Evolutionary conservation across 2,888 invertebrate genomes (phyloP).

Genomic region (Patella pellucida): DNA sequence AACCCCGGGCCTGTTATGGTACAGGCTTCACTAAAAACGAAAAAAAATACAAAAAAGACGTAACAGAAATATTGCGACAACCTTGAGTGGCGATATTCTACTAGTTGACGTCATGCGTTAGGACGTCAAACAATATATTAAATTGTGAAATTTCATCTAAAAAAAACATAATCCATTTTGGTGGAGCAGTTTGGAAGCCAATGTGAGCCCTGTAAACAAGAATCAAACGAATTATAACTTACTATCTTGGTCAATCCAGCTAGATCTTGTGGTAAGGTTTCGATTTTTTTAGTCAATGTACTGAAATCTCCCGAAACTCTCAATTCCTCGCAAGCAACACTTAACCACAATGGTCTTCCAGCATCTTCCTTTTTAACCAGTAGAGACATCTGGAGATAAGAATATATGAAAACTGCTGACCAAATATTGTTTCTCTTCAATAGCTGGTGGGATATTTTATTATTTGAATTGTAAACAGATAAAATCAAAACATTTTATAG

Average conservation of each 20-base stretch:
- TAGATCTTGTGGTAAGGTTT: slow-evolving; percentile 41
- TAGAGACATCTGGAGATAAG: slow-evolving; percentile 30
- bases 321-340: slow-evolving; percentile 55
- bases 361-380: slow-evolving; percentile 39
- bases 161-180: too few relatives aligned
- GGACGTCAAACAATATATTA: too few relatives aligned
- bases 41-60: too few relatives aligned
- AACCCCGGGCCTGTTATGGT: too few relatives aligned
- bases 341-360: slow-evolving; percentile 52
- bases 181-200: too few relatives aligned
- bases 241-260: slow-evolving; percentile 42
- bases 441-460: not conserved
- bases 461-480: not conserved
- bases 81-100: too few relatives aligned
- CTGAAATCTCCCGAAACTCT: slow-evolving; percentile 55
- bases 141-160: too few relatives aligned
- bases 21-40: too few relatives aligned
- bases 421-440: not conserved
- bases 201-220: too few relatives aligned
- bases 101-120: too few relatives aligned
- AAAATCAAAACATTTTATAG: too few relatives aligned
- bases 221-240: not conserved
- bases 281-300: slow-evolving; percentile 47
- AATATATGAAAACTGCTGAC: not conserved
- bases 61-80: too few relatives aligned